Evolutionary conservation across 2,888 invertebrate genomes (phyloP).

Genomic region (Oscheius sp.): DNA sequence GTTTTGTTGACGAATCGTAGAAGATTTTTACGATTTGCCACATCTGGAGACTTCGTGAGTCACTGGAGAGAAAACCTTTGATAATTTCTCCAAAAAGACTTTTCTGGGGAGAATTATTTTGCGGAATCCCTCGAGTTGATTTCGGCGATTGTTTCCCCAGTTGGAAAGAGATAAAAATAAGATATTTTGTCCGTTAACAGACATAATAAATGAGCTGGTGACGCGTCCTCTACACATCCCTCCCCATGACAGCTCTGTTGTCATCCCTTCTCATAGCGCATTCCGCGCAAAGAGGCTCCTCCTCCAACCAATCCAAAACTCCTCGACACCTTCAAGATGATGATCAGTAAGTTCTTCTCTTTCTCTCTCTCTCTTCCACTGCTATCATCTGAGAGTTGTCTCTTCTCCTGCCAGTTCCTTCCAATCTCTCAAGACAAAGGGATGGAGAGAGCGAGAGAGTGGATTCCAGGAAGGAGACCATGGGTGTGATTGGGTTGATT

Average conservation of each 20-base stretch:
- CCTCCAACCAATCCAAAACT: not conserved
- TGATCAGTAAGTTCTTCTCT: slow-evolving; percentile 21
- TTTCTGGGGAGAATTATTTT: not conserved
- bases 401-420: not conserved
- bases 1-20: no score
- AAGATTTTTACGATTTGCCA: no score
- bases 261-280: slow-evolving; percentile 13
- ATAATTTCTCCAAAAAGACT: not conserved
- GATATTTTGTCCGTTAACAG: slow-evolving; percentile 6
- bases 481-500: not conserved
- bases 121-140: not conserved
- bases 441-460: no score
- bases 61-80: no score
- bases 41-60: no score
- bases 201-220: slow-evolving; percentile 18
- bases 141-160: not conserved
- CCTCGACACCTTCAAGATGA: slow-evolving; percentile 12
- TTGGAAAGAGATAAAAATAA: no score
- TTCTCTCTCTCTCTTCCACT: not conserved
- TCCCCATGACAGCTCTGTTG: slow-evolving; percentile 12
- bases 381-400: no score
- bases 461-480: not conserved
- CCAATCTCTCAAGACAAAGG: no score
- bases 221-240: not conserved
- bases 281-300: not conserved